Evolutionary conservation across 2,888 invertebrate species (phyloP).

Genomic region (Epinotia brunnichana): DNA sequence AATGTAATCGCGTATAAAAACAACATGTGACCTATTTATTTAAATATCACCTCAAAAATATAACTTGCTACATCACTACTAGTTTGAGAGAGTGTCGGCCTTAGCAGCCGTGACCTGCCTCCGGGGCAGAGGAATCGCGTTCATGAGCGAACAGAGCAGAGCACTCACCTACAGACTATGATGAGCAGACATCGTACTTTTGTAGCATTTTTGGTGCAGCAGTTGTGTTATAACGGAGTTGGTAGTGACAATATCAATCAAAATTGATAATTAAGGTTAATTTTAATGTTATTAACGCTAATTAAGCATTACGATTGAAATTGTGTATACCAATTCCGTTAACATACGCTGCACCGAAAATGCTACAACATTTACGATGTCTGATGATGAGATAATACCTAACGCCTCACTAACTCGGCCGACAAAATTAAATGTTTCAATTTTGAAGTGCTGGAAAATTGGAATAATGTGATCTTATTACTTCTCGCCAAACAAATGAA

Average conservation of each 20-base stretch:
- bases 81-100: slow-evolving; percentile 19
- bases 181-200: no score
- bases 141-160: background rate
- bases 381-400: slow-evolving; percentile 27
- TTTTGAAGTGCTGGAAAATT: slow-evolving; percentile 13
- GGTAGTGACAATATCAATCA: no score
- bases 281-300: no score
- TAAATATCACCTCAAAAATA: slow-evolving; percentile 19
- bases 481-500: background rate
- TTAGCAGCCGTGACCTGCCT: slow-evolving; percentile 29
- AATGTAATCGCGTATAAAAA: background rate
- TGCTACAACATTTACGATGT: no score
- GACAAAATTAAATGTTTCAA: slow-evolving; percentile 29
- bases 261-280: no score
- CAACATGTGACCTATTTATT: background rate
- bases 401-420: slow-evolving; percentile 5
- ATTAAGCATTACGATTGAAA: no score
- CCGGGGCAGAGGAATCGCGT: slow-evolving; percentile 15
- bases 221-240: no score
- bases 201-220: no score
- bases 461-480: background rate
- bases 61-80: background rate
- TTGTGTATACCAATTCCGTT: no score
- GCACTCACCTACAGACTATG: slow-evolving; percentile 19
- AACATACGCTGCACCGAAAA: no score